Evolutionary conservation across 2,888 invertebrate genomes (phyloP).

Genomic region (Metellina segmentata): DNA sequence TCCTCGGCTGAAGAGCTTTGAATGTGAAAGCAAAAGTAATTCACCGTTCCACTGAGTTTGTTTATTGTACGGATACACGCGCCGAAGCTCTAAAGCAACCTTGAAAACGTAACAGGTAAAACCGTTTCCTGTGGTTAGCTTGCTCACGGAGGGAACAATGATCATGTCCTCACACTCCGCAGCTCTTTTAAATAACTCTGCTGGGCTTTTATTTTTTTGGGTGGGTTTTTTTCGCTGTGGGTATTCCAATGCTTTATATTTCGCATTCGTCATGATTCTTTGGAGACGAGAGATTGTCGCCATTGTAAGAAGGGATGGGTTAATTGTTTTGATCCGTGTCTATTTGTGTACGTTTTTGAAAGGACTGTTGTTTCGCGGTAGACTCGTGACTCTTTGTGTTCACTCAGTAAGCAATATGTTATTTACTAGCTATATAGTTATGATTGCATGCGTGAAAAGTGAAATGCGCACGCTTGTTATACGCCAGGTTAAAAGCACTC

Average conservation of each 20-base stretch:
- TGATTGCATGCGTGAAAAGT: too few species aligned
- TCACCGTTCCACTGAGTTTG: constrained; percentile 27
- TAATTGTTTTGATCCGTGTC: too few species aligned
- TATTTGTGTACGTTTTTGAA: too few species aligned
- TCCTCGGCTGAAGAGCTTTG: not conserved
- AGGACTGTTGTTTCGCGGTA: too few species aligned
- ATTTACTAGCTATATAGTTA: too few species aligned
- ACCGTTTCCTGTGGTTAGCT: constrained; percentile 50
- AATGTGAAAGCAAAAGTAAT: constrained; percentile 47
- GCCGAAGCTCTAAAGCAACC: constrained; percentile 6
- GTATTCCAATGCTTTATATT: constrained; percentile 4
- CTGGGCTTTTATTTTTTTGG: not conserved
- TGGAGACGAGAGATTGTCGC: too few species aligned
- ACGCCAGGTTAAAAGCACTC: too few species aligned
- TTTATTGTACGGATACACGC: constrained; percentile 33
- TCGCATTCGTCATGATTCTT: too few species aligned
- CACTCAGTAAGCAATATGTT: too few species aligned
- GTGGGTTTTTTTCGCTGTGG: not conserved
- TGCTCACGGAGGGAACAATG: constrained; percentile 34
- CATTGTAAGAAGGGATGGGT: too few species aligned
- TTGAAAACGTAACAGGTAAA: constrained; percentile 51
- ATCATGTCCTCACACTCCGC: constrained; percentile 4
- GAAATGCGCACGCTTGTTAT: too few species aligned
- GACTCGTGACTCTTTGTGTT: too few species aligned
- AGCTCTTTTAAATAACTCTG: constrained; percentile 19